Conservation (phyloP, 30 jellyfish, hydroid and myxozoan genomes). For the Turritopsis dohrnii region DNA sequence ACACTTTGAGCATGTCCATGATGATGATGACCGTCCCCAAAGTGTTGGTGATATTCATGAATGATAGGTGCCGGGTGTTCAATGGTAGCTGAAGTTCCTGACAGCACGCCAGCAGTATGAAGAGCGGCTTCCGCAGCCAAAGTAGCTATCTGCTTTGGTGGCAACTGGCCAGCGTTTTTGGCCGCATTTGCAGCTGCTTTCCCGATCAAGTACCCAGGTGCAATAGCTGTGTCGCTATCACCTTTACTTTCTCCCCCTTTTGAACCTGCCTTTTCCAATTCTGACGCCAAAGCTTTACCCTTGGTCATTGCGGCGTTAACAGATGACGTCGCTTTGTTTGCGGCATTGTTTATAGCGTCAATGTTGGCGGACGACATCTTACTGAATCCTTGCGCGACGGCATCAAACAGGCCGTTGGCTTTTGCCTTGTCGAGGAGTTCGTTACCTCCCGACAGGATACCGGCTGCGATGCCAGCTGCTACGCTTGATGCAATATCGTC, state of each 20-base stretch:
- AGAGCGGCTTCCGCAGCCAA: conserved; percentile 84
- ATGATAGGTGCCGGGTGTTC: conserved; percentile 14
- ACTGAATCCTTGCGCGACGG: conserved; percentile 57
- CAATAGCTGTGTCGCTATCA: not conserved
- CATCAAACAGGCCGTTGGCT: conserved; percentile 66
- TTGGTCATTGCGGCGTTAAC: conserved; percentile 26
- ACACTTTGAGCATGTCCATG: not conserved
- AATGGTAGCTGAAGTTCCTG: not conserved
- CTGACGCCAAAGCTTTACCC: conserved; percentile 30
- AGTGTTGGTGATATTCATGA: conserved; percentile 21
- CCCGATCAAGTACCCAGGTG: conserved; percentile 6
- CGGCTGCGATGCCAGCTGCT: conserved; percentile 98
- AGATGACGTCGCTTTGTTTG: conserved; percentile 21
- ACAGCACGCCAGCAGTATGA: conserved; percentile 49
- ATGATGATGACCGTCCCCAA: conserved; percentile 9
- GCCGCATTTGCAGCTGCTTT: conserved; percentile 52
- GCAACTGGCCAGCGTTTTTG: conserved; percentile 56
- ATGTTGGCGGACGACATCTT: conserved; percentile 23
- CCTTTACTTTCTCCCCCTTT: conserved; percentile 29
- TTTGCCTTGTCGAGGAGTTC: conserved; percentile 66
- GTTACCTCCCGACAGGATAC: conserved; percentile 80
- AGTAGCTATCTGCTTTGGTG: conserved; percentile 70
- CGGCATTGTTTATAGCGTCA: conserved; percentile 14
- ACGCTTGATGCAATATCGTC: conserved; percentile 78
- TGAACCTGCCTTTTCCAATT: conserved; percentile 18